Percentiles rank a stretch among this genome's conserved stretches.
phyloP scores from a whole-genome alignment of 2,113 vertebrate genomes.

The Hymenochirus boettgeri region DNA sequence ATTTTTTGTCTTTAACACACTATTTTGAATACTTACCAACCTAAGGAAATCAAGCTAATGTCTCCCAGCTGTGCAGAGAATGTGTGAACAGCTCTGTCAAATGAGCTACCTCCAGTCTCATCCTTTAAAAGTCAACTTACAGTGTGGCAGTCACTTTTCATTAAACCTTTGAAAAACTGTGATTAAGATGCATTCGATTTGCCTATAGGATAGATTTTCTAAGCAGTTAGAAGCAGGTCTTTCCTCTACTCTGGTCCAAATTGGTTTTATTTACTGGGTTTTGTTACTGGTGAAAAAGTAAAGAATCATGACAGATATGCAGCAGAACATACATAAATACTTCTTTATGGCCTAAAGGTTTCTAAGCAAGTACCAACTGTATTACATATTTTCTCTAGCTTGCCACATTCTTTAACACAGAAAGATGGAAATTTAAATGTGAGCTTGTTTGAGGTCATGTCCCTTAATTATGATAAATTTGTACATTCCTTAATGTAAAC shows the following conservation, averaged over 20 bases:
- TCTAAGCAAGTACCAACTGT: conserved; percentile 51
- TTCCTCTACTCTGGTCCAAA: conserved; percentile 49
- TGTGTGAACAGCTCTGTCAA: conserved; percentile 75
- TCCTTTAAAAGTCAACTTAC: conserved; percentile 53
- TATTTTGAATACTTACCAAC: conserved; percentile 51
- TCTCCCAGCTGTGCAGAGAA: conserved; percentile 64
- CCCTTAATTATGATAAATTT: conserved; percentile 46
- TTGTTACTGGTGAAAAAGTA: conserved; percentile 51
- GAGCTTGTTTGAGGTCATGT: conserved; percentile 54
- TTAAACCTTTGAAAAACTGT: conserved; percentile 59
- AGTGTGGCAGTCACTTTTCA: conserved; percentile 63
- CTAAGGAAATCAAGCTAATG: conserved; percentile 63
- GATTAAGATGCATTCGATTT: conserved; percentile 57
- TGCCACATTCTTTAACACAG: conserved; percentile 53
- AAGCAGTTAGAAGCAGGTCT: conserved; percentile 52
- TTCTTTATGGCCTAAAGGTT: conserved; percentile 59
- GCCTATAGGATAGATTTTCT: conserved; percentile 58
- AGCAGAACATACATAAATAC: conserved; percentile 49
- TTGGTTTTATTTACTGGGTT: conserved; percentile 50
- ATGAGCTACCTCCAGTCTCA: conserved; percentile 56
- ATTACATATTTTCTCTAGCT: conserved; percentile 53
- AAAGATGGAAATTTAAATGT: conserved; percentile 56
- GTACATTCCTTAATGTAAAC: conserved; percentile 11
- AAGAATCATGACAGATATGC: conserved; percentile 61
- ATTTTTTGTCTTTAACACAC: conserved; percentile 49